Evolutionary conservation across 2,888 invertebrate species (phyloP).

Genomic region (Eristalis pertinax): DNA sequence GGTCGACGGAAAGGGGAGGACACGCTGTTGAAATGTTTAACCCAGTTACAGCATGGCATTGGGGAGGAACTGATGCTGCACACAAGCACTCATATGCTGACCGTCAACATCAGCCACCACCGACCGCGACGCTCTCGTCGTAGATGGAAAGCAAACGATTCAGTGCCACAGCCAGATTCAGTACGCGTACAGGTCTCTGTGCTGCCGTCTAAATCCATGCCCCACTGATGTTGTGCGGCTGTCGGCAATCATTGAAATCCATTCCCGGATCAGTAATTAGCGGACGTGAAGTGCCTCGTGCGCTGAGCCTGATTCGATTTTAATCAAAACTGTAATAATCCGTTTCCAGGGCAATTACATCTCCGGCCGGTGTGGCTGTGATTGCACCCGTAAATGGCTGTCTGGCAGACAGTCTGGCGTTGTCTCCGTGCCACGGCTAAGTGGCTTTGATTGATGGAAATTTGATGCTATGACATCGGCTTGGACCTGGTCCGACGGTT

Average conservation of each 20-base stretch:
- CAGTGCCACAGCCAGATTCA: not conserved
- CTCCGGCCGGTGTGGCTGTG: conserved; percentile 8
- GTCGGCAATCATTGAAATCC: conserved; percentile 66
- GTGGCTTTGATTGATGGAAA: conserved; percentile 64
- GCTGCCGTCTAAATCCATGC: not conserved
- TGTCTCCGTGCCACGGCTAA: conserved; percentile 39
- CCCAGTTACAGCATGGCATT: conserved; percentile 56
- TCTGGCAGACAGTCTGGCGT: conserved; percentile 59
- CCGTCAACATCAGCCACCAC: conserved; percentile 1
- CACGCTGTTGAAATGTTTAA: conserved; percentile 46
- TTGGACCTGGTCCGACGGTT: not conserved
- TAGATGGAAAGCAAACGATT: not conserved
- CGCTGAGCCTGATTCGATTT: conserved; percentile 65
- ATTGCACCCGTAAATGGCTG: not conserved
- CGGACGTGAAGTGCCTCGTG: conserved; percentile 39
- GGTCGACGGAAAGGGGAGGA: not conserved
- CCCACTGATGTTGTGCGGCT: conserved; percentile 8
- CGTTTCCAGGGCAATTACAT: conserved; percentile 64
- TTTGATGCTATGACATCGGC: conserved; percentile 50
- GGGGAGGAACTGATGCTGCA: conserved; percentile 40
- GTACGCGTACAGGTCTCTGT: conserved; percentile 12
- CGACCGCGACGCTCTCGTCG: not conserved
- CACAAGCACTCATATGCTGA: not conserved
- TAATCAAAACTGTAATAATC: conserved; percentile 70
- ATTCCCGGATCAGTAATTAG: conserved; percentile 69